A percentile compares a stretch with the other conserved stretches of the same genome.
phyloP scores from a whole-genome alignment of 2,888 invertebrate genomes.

The Stegophylla sp. region DNA sequence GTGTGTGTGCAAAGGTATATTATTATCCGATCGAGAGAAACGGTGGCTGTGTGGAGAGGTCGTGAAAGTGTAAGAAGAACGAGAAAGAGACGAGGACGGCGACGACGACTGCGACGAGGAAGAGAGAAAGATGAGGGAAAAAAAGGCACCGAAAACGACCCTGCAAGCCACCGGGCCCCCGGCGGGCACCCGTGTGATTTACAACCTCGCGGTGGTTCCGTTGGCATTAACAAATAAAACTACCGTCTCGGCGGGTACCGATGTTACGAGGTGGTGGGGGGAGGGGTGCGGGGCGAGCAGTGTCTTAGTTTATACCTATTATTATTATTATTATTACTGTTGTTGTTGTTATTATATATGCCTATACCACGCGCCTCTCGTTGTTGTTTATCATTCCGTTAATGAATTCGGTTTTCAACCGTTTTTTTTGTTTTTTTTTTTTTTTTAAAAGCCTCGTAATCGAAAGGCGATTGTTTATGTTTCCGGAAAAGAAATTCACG shows the following conservation, averaged over 20 bases:
- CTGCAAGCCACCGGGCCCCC: neutral
- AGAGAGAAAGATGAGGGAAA: neutral
- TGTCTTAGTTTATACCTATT: neutral
- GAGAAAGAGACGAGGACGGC: neutral
- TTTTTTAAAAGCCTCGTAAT: neutral
- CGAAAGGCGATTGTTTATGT: neutral
- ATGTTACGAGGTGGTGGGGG: neutral
- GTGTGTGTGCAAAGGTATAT: constrained; percentile 23
- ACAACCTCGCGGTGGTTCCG: constrained; percentile 15
- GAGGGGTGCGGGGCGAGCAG: neutral
- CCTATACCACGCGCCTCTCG: too few relatives aligned
- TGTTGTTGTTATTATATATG: too few relatives aligned
- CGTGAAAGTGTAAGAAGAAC: neutral
- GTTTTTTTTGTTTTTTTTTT: neutral
- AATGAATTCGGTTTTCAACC: constrained; percentile 27
- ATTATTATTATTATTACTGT: too few relatives aligned
- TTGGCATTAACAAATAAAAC: constrained; percentile 35
- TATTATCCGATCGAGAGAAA: constrained; percentile 29
- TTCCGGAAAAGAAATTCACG: too few relatives aligned
- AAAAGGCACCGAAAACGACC: constrained; percentile 4
- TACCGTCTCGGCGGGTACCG: neutral
- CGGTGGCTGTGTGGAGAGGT: neutral
- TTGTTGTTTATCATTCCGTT: constrained; percentile 28
- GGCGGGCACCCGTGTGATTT: constrained; percentile 29
- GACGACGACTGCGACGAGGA: neutral